Conservation (phyloP, 2,888 invertebrate genomes). For the Drosophila rubida region DNA sequence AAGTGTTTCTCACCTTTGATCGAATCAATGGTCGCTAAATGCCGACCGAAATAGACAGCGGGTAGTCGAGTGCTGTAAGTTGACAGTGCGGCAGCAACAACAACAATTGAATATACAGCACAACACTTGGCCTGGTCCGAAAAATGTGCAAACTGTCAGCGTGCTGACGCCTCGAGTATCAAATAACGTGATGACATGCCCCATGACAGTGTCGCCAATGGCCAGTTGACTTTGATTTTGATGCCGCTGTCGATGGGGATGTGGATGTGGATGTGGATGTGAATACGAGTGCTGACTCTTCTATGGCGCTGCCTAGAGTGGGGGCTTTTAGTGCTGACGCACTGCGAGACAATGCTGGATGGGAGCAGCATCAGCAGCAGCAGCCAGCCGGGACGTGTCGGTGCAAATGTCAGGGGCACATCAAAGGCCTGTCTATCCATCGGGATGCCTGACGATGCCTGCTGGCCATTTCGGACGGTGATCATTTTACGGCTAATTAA, state of each 20-base stretch:
- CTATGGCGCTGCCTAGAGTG: conserved; percentile 1
- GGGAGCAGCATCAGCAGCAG: conserved; percentile 33
- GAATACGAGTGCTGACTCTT: conserved; percentile 16
- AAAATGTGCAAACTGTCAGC: conserved; percentile 73
- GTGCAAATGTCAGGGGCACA: conserved; percentile 46
- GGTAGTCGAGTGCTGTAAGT: conserved; percentile 61
- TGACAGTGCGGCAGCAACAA: conserved; percentile 32
- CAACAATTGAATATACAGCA: conserved; percentile 35
- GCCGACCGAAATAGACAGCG: conserved; percentile 32
- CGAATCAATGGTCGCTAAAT: conserved; percentile 41
- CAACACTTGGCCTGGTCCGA: conserved; percentile 58
- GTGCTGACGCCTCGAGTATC: conserved; percentile 56
- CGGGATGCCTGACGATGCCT: neutral
- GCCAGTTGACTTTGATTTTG: conserved; percentile 61
- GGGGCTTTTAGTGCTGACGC: conserved; percentile 58
- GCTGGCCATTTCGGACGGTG: conserved; percentile 47
- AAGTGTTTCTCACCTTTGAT: conserved; percentile 66
- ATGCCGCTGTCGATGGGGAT: conserved; percentile 41
- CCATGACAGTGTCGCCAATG: conserved; percentile 71
- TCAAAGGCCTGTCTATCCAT: conserved; percentile 60
- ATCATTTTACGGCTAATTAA: conserved; percentile 73
- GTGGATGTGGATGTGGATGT: neutral
- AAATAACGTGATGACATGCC: conserved; percentile 68
- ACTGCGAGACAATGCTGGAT: conserved; percentile 43
- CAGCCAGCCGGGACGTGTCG: conserved; percentile 46